These are phyloP conservation scores for Plagiodera versicolora DNA, from an alignment of 2,888 invertebrate genomes.

Conservation along the genomic window DNA sequence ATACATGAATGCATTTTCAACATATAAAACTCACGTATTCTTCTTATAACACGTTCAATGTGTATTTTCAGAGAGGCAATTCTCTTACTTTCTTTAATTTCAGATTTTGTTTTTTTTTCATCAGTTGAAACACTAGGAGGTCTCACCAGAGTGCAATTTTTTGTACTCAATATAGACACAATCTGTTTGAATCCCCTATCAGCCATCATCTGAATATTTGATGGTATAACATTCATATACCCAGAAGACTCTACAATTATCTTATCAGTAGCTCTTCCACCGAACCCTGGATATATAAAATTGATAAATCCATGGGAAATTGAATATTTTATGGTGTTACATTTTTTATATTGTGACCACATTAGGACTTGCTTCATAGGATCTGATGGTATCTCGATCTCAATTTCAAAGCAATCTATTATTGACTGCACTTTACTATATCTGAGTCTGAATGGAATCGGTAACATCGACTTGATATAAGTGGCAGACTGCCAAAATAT, in stretches of 20 bases:
- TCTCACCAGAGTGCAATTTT: too few relatives aligned
- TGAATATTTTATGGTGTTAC: conserved; percentile 42
- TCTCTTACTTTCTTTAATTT: conserved; percentile 34
- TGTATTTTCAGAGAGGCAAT: conserved; percentile 42
- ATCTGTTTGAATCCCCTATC: conserved; percentile 1
- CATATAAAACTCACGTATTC: neutral
- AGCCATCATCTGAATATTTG: conserved; percentile 6
- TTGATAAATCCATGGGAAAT: conserved; percentile 36
- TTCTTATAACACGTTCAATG: conserved; percentile 35
- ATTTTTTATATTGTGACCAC: conserved; percentile 41
- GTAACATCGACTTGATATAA: too few relatives aligned
- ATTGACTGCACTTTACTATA: too few relatives aligned
- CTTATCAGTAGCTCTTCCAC: neutral
- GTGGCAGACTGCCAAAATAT: too few relatives aligned
- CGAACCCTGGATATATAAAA: too few relatives aligned
- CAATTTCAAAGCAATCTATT: conserved; percentile 39
- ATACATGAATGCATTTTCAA: conserved; percentile 5
- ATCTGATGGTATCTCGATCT: conserved; percentile 36
- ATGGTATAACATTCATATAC: neutral
- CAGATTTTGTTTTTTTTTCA: conserved; percentile 26
- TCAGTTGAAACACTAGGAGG: conserved; percentile 31
- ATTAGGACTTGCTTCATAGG: conserved; percentile 36
- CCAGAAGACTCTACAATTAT: neutral
- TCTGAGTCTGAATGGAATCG: too few relatives aligned
- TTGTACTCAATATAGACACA: conserved; percentile 16